Base-by-base conservation (phyloP, 2,797 vertebrate species). In the Tinamus major region DNA sequence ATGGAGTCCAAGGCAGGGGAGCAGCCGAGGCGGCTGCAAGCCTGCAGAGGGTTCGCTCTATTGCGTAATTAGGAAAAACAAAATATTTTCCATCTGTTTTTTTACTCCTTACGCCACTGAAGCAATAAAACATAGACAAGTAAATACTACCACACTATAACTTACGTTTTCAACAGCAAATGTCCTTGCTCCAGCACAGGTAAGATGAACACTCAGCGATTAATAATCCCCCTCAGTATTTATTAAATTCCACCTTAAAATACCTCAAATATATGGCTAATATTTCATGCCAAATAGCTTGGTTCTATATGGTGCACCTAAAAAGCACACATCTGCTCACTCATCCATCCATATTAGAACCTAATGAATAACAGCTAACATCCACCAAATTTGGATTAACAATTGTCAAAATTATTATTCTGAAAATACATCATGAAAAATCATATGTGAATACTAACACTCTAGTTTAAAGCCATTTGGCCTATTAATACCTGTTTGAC, bases 1-100 rank as follows among this genome's bases (percentile, higher is more conserved):
- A 83, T 85, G 94, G 49, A 90, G 65, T 15, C 75, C 85, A 95
- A 24, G 48, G 90, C 83, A 68, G 48, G 51, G 91, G 94, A 90
- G 93, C 90, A 93, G 78, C 77, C 79, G 41, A 91, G 74, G 37
- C 5, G 3, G 80, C 90, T 31, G 59, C 33, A 83, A 91, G 80
- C n/a, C 9, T 7, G 53, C 44, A 79, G 79, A 44, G 85, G 72
- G 78, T 86, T 85, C 90, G 55, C 79, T n/a, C 56, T 18, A 78
- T 27, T 35, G 86, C 83, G 27, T 87, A 90, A 96, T 95, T 94
- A 92, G 83, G 88, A 91, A 92, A 94, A 93, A 3, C 64, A 85
- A 94, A 95, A 85, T 90, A 92, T 92, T 94, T 95, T 90, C 86
- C 94, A 96, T 94, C 86, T 93, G 83, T 39, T 11, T 89, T 89